Evolutionary conservation across 1,140 invertebrate genomes (phyloP).

Genomic region (Calycopis cecrops): DNA sequence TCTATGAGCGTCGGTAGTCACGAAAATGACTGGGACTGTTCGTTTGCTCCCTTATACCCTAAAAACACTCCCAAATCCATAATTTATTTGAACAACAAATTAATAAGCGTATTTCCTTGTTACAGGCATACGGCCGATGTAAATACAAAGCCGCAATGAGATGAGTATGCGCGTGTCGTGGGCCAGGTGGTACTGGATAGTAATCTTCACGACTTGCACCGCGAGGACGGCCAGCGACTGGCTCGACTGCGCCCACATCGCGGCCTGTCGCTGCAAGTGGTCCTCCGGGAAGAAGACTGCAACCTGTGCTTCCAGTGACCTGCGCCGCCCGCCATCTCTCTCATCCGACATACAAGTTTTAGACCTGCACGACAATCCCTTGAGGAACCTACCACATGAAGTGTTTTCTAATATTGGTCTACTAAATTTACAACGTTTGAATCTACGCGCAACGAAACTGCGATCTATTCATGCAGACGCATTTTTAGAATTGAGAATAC

Average conservation of each 20-base stretch:
- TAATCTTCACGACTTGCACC: constrained; percentile 69
- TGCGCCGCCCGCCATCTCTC: constrained; percentile 84
- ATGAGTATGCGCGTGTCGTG: constrained; percentile 72
- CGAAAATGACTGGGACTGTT: too few species aligned
- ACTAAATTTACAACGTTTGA: constrained; percentile 89
- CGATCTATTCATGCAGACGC: constrained; percentile 86
- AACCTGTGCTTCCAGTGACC: constrained; percentile 84
- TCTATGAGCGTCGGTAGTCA: too few species aligned
- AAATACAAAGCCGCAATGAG: constrained; percentile 68
- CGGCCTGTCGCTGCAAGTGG: constrained; percentile 91
- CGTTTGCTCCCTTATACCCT: too few species aligned
- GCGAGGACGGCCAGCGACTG: constrained; percentile 78
- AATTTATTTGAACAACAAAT: too few species aligned
- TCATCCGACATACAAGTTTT: constrained; percentile 91
- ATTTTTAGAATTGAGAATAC: constrained; percentile 89
- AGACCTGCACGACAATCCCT: constrained; percentile 87
- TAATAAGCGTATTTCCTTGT: constrained; percentile 38
- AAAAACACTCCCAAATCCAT: too few species aligned
- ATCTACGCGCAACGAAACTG: constrained; percentile 83
- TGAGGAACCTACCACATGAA: constrained; percentile 84
- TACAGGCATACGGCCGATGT: constrained; percentile 65
- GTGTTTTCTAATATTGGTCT: constrained; percentile 87
- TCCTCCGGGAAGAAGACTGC: constrained; percentile 91
- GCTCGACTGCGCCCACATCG: constrained; percentile 84
- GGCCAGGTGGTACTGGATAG: constrained; percentile 70